Conservation (phyloP, 2,888 invertebrate species). For the Machimus atricapillus region DNA sequence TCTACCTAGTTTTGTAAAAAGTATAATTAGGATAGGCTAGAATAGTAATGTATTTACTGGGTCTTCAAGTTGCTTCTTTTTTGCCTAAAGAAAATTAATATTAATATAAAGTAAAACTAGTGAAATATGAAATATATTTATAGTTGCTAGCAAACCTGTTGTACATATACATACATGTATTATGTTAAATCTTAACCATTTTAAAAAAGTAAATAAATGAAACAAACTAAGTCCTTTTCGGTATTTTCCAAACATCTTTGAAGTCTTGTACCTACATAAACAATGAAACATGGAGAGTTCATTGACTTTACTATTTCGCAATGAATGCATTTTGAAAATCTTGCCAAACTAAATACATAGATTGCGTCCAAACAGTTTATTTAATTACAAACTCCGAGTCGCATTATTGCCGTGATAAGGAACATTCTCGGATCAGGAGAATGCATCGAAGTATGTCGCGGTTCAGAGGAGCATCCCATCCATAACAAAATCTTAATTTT, state of each 20-base stretch:
- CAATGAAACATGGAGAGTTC: background rate
- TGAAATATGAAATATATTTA: too few species aligned
- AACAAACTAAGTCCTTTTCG: background rate
- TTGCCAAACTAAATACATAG: background rate
- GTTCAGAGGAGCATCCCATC: conserved; percentile 9
- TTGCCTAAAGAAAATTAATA: too few species aligned
- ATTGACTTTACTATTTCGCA: background rate
- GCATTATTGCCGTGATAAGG: conserved; percentile 9
- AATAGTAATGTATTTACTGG: too few species aligned
- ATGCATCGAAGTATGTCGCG: conserved; percentile 19
- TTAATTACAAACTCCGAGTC: background rate
- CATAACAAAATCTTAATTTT: conserved; percentile 38
- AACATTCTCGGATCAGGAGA: background rate
- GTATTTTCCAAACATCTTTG: background rate
- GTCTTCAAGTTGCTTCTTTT: too few species aligned
- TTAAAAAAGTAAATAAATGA: too few species aligned
- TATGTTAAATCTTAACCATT: too few species aligned
- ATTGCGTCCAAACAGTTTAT: background rate
- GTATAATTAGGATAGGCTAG: too few species aligned
- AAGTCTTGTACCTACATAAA: background rate
- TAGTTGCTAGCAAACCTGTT: too few species aligned
- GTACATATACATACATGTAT: too few species aligned
- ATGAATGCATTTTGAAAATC: background rate
- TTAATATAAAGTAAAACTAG: too few species aligned
- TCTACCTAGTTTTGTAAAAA: too few species aligned